These are phyloP conservation scores for Caretta caretta DNA, from an alignment of 2,113 vertebrate species.

Conservation along the genomic window DNA sequence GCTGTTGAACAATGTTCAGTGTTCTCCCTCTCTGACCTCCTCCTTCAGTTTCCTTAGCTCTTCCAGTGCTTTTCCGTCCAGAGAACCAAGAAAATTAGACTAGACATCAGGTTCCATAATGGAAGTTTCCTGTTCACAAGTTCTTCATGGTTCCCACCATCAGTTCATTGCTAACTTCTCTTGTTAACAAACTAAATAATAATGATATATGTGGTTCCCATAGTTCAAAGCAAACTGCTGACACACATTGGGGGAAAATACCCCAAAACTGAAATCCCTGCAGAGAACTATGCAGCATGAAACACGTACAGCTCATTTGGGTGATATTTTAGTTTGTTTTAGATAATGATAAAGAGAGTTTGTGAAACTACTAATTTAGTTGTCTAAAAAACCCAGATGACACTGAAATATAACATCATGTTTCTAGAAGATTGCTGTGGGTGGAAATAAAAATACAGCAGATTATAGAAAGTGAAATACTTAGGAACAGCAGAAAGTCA, in stretches of 20 bases:
- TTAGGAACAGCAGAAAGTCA: not conserved
- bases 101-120: not conserved
- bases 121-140: not conserved
- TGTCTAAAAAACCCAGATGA: not conserved
- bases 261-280: not conserved
- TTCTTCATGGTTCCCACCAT: not conserved
- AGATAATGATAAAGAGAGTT: not conserved
- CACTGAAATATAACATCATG: not conserved
- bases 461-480: not conserved
- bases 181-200: not conserved
- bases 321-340: not conserved
- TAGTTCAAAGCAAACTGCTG: not conserved
- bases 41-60: not conserved
- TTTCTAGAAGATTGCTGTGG: not conserved
- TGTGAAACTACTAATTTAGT: not conserved
- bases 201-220: not conserved
- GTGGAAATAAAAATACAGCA: not conserved
- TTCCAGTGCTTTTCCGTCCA: not conserved
- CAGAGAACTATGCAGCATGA: not conserved
- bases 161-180: not conserved
- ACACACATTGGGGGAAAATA: not conserved
- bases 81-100: not conserved
- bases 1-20: not conserved
- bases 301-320: not conserved
- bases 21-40: not conserved